These are phyloP conservation scores for Lasioglossum pauxillum DNA, from an alignment of 2,888 invertebrate genomes.

Conservation along the genomic window DNA sequence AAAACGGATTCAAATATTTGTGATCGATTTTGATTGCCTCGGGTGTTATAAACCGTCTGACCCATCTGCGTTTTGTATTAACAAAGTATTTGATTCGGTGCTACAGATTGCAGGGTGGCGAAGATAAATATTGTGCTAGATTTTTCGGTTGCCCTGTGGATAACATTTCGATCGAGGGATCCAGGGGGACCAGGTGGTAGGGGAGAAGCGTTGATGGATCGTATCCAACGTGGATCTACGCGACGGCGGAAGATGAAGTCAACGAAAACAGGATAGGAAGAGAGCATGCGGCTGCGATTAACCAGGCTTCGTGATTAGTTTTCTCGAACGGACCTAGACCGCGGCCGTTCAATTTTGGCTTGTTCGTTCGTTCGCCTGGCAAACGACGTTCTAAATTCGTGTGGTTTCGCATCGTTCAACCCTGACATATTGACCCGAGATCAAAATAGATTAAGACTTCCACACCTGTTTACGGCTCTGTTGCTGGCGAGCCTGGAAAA, in stretches of 20 bases:
- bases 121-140: not conserved
- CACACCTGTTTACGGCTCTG: constrained; percentile 48
- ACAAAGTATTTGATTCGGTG: not conserved
- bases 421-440: constrained; percentile 78
- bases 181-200: not conserved
- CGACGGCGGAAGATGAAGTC: not conserved
- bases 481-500: constrained; percentile 41
- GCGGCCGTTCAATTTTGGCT: constrained; percentile 50
- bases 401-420: constrained; percentile 69
- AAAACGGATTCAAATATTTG: not conserved
- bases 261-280: constrained; percentile 3
- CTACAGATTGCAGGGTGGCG: not conserved
- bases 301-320: not conserved
- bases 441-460: constrained; percentile 71
- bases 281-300: not conserved
- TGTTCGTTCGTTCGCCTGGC: constrained; percentile 48
- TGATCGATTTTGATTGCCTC: not conserved
- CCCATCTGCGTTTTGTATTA: not conserved
- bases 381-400: constrained; percentile 68
- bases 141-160: not conserved
- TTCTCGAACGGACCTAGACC: constrained; percentile 42
- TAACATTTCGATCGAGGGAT: not conserved
- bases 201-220: not conserved
- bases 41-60: not conserved
- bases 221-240: not conserved